Evolutionary conservation across 2,113 vertebrate species (phyloP).

Genomic region (Neofelis nebulosa): DNA sequence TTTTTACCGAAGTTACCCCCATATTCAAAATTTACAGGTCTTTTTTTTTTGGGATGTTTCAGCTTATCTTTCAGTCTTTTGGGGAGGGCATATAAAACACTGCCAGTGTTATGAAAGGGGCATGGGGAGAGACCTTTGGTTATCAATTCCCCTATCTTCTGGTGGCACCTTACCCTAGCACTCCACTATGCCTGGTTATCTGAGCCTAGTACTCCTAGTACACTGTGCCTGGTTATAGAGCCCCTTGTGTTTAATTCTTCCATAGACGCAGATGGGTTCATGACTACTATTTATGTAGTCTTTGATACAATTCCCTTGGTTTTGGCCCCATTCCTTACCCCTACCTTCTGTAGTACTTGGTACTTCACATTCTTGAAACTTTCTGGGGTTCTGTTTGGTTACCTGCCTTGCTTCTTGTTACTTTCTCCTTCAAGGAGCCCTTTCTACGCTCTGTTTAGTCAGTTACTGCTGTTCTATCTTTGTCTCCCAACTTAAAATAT

Average conservation of each 20-base stretch:
- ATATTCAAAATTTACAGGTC: background rate
- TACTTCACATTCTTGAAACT: conserved; percentile 13
- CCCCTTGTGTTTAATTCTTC: background rate
- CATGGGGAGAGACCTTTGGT: background rate
- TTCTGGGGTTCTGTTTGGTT: conserved; percentile 24
- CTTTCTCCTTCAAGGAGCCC: background rate
- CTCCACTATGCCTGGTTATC: background rate
- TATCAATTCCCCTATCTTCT: background rate
- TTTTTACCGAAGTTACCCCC: background rate
- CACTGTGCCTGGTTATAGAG: background rate
- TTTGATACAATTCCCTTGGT: conserved; percentile 32
- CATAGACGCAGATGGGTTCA: background rate
- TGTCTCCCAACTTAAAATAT: conserved; percentile 35
- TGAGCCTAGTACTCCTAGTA: background rate
- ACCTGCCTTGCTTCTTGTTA: background rate
- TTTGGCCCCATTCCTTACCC: background rate
- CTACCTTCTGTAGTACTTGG: background rate
- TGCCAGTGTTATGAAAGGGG: background rate
- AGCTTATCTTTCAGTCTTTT: background rate
- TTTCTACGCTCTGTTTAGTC: conserved; percentile 38
- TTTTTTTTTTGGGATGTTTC: background rate
- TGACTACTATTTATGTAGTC: background rate
- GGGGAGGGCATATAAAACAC: background rate
- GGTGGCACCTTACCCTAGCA: background rate
- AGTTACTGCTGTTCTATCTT: conserved; percentile 44